phyloP scores from a whole-genome alignment of 2,888 invertebrate species.

The Nomada lathburiana region DNA sequence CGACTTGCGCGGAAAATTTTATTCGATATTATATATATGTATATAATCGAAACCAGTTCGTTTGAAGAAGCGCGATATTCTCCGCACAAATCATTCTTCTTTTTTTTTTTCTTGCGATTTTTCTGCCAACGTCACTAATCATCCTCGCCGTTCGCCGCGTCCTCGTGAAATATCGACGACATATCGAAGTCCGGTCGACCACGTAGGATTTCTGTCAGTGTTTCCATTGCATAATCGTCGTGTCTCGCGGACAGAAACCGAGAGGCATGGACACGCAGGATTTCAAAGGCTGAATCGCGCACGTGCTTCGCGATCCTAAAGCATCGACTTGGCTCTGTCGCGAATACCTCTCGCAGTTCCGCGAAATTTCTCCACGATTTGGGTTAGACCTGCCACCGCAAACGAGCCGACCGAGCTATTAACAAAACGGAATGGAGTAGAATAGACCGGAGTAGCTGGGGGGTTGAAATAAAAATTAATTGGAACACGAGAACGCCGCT shows the following conservation, averaged over 20 bases:
- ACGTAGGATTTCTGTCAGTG: conserved; percentile 32
- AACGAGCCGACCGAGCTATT: not conserved
- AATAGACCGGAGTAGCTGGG: too few relatives aligned
- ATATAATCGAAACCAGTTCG: too few relatives aligned
- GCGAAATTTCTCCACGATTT: conserved; percentile 36
- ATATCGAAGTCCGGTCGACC: conserved; percentile 15
- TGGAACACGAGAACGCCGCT: too few relatives aligned
- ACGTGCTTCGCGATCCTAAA: conserved; percentile 62
- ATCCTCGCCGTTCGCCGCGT: not conserved
- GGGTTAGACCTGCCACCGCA: conserved; percentile 5
- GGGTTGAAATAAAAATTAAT: too few relatives aligned
- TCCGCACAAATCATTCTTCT: not conserved
- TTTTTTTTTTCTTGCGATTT: not conserved
- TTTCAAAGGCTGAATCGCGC: conserved; percentile 56
- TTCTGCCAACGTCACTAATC: not conserved
- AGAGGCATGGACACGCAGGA: conserved; percentile 25
- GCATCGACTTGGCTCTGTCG: conserved; percentile 41
- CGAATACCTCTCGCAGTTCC: conserved; percentile 24
- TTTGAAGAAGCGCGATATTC: too few relatives aligned
- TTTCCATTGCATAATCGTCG: conserved; percentile 44
- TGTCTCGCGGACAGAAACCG: conserved; percentile 16
- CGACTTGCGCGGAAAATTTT: too few relatives aligned
- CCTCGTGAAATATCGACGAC: conserved; percentile 3
- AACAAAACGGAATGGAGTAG: too few relatives aligned
- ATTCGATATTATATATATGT: too few relatives aligned